Evolutionary conservation across 2,113 vertebrate genomes (phyloP).

Genomic region (Acrocephalus arundinaceus): DNA sequence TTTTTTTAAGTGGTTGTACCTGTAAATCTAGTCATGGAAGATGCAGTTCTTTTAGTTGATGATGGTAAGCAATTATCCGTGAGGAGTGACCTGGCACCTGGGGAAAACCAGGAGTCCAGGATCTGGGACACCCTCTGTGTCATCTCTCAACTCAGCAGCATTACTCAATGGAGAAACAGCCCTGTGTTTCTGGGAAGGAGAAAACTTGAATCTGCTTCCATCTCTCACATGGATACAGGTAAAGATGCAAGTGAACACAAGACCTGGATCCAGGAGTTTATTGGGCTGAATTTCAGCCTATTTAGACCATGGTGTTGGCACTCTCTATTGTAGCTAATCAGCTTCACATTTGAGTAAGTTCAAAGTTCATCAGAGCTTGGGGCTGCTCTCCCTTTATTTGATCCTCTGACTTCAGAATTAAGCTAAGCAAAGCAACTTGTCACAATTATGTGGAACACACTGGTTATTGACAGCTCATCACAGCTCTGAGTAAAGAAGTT

Average conservation of each 20-base stretch:
- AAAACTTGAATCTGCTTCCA: neutral
- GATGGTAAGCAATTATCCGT: conserved; percentile 11
- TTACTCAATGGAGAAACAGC: neutral
- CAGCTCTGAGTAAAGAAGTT: neutral
- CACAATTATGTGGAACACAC: neutral
- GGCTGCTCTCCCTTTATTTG: conserved; percentile 43
- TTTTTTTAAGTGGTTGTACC: conserved; percentile 51
- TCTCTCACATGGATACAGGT: neutral
- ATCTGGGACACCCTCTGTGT: neutral
- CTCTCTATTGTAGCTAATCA: neutral
- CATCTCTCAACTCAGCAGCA: neutral
- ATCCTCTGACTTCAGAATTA: conserved; percentile 16
- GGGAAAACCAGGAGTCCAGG: conserved; percentile 40
- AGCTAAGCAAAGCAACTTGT: neutral
- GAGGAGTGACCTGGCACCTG: neutral
- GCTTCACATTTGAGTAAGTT: conserved; percentile 24
- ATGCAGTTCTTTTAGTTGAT: neutral
- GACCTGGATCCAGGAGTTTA: neutral
- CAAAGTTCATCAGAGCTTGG: conserved; percentile 36
- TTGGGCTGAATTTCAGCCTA: neutral
- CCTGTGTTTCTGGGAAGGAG: neutral
- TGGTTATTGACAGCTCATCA: neutral
- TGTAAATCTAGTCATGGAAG: conserved; percentile 53
- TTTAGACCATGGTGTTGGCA: neutral
- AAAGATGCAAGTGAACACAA: neutral